Evolutionary conservation across 2,113 vertebrate genomes (phyloP).

Genomic region (Cheilinus undulatus): DNA sequence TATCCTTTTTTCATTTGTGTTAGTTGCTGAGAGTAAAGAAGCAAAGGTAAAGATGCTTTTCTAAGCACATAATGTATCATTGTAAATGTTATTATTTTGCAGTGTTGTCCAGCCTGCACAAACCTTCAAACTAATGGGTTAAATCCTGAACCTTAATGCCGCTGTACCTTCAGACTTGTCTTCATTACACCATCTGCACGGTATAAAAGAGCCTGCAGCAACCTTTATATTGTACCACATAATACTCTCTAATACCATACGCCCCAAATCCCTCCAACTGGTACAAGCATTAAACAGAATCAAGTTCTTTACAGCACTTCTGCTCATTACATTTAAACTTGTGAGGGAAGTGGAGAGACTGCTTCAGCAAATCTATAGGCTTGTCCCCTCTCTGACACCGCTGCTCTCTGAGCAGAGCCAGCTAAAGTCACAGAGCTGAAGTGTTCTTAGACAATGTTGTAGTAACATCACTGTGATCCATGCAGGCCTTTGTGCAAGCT

Average conservation of each 20-base stretch:
- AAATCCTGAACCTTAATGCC: background rate
- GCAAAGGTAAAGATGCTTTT: background rate
- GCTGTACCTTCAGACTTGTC: background rate
- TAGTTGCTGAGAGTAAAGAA: background rate
- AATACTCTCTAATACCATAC: conserved; percentile 11
- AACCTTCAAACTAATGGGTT: background rate
- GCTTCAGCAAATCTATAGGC: conserved; percentile 5
- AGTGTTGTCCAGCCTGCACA: background rate
- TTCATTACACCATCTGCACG: conserved; percentile 1
- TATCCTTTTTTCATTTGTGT: background rate
- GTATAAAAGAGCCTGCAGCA: background rate
- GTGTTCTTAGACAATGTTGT: conserved; percentile 12
- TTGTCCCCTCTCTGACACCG: background rate
- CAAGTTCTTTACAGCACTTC: conserved; percentile 8
- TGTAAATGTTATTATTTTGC: background rate
- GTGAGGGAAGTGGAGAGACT: conserved; percentile 1
- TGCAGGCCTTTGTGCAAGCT: conserved; percentile 21
- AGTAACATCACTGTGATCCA: conserved; percentile 19
- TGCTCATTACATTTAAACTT: conserved; percentile 13
- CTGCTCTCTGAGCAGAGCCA: background rate
- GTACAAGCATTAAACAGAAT: background rate
- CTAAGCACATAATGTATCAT: background rate
- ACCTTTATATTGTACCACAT: background rate
- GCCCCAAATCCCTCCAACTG: background rate
- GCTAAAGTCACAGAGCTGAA: background rate